Evolutionary conservation across 2,888 invertebrate species (phyloP), one percentile per base, ranked within the genome.

Genomic region (Helleia helle): DNA sequence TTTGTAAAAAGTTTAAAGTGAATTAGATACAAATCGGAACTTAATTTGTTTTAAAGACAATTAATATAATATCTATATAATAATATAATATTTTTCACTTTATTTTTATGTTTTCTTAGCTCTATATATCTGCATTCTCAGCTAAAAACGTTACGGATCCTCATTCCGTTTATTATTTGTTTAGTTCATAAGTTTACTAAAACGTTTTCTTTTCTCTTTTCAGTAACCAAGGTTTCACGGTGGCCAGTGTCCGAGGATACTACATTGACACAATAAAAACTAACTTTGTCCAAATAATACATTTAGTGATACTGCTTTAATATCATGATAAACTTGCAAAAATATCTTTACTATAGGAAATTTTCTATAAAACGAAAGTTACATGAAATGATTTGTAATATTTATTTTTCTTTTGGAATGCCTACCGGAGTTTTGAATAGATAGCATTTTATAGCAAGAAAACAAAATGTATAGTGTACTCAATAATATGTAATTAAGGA

Each of bases 381-480:
- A 69, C 63, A 62, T 66, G 61, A 70, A 73, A 71, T 79, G 54
- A 79, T 76, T 80, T 79, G 71, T 79, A 79, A 68, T 34, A 34
- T 70, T 71, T 69, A 59, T 68, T 69, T 76, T 76, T 70, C 61
- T 72, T 81, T 80, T 75, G 71, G 71, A 75, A 80, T 71, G 84
- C 81, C 81, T 84, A 83, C 80, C 72, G 73, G 70, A 77, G 72
- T 80, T 80, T 76, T 80, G 75, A 77, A 77, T 84, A 83, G 83
- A 79, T 83, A 84, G 84, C 81, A 81, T 84, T 84, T 84, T 83
- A 83, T 84, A 84, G 83, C 76, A 83, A 77, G 73, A 81, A n/a
- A 80, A 50, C 51, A 51, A 77, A 77, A 79, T 81, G 81, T 83
- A 83, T 83, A 83, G 81, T 79, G 76, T 84, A 83, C 73, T 83